Conservation (phyloP, 1,140 invertebrate genomes). For the Calycopis cecrops region DNA sequence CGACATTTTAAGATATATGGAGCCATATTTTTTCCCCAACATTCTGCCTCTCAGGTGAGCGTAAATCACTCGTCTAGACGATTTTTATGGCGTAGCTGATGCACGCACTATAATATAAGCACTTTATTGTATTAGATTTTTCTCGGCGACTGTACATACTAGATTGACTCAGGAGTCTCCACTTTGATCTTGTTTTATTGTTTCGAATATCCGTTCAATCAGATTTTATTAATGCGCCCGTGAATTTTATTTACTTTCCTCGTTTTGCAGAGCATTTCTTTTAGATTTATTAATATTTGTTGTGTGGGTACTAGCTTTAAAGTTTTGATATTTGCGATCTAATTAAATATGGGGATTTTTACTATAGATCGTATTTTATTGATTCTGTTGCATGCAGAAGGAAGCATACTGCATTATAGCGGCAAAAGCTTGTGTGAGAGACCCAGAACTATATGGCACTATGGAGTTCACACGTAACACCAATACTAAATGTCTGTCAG, state of each 20-base stretch:
- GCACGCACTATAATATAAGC: slow-evolving; percentile 50
- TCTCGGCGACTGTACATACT: slow-evolving; percentile 29
- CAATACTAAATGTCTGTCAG: no score
- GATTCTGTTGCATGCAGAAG: no score
- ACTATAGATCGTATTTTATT: no score
- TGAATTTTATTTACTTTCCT: slow-evolving; percentile 1
- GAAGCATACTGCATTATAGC: no score
- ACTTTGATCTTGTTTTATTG: slow-evolving; percentile 26
- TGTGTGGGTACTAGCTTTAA: not conserved
- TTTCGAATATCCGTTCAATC: slow-evolving; percentile 20
- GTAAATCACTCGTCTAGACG: slow-evolving; percentile 68
- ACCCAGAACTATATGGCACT: no score
- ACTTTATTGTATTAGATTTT: slow-evolving; percentile 53
- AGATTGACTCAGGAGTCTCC: slow-evolving; percentile 32
- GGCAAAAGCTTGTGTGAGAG: no score
- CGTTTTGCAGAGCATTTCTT: not conserved
- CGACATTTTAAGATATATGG: slow-evolving; percentile 12
- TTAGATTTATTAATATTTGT: not conserved
- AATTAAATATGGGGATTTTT: no score
- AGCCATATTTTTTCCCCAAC: slow-evolving; percentile 33
- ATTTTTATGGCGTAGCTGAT: slow-evolving; percentile 53
- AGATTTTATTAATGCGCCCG: slow-evolving; percentile 26
- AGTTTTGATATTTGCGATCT: no score
- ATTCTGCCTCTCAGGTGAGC: slow-evolving; percentile 42
- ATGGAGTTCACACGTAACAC: no score